Base-by-base conservation (phyloP, 2,888 invertebrate species). In the Parochlus steinenii region DNA sequence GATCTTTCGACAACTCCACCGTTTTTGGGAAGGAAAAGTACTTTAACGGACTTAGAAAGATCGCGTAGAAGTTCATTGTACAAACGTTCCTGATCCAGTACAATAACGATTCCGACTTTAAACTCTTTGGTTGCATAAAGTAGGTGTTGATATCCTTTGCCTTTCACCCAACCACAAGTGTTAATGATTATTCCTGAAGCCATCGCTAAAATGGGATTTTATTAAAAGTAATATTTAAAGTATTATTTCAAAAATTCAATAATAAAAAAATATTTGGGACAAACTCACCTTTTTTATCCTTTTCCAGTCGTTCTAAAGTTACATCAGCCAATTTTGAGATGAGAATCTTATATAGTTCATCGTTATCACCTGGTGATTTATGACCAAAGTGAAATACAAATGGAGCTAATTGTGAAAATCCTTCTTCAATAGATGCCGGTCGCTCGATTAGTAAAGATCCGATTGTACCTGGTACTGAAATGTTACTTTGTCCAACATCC, bases 81-180 rank as follows among this genome's bases (percentile, higher is more conserved):
- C 1, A 98, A 63, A 44, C 95, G 68, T 56, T 98, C 97, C 54
- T 97, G 93, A 56, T 97, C 97, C 42, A 98, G 55, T 0, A 97
- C 95, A 45, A 97, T 64, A 45, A 98, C 86, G 0, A 92, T 80
- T 50, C 93, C 90, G 3, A 93, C 92, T 66, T 93, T 90, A 58
- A 97, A 97, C 0, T 86, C 81, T 47, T 86, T 80, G 0, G 92
- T 90, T 0, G 87, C 78, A 47, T 87, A 82, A 3, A 85, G 71
- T 8, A 98, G 56, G 36, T 83, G 69, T 48, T 78, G 77, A 56
- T 92, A 97, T 0, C 95, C 97, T 1, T 70, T 75, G 0, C 78
- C 83, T 57, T 92, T 90, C 3, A 95, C 78, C 93, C 93, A 98
- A 0, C 97, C 97, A 47, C 93, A 92, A 0, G 97, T 97, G 57